Evolutionary conservation across 2,888 invertebrate species (phyloP), one percentile per base, ranked within the genome.

Genomic region (Ornithoptera priamus): DNA sequence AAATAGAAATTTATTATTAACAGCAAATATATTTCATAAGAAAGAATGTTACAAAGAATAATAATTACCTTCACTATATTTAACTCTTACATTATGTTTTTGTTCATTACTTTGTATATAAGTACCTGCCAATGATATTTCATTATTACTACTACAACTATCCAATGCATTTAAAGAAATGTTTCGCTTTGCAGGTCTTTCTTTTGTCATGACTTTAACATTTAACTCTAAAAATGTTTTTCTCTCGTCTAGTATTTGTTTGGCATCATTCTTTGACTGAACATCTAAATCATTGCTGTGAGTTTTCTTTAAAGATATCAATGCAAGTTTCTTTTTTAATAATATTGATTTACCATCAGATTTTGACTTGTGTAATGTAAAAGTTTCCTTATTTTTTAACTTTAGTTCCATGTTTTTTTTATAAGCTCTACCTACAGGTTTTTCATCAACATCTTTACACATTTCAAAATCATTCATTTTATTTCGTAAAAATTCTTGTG

Each of bases 361-460:
- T 58, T 63, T 63, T 12, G 15, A 60, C 56, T 10, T 46, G 30
- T 65, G 63, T 20, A 50, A 60, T 46, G 62, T 22, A 18, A 62
- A n/a, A 67, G 20, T 42, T 64, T 72, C 58, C 39, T 71, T 66
- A 1, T 39, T 62, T 22, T 18, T 70, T 7, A 62, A 73, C 59
- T 62, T 46, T 62, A 7, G 3, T 4, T 50, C n/a, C 15, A 18
- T 10, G 17, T 39, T 67, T 3, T 22, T 36, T 15, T 62, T 67
- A 59, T 57, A 66, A 0, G 75, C 88, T 69, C 86, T 77, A 0
- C 88, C 89, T 0, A 80, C 17, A 0, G 86, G 80, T 0, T 73
- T 73, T 22, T 87, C 85, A 17, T 88, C 84, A 6, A 82, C 20
- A 63, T 82, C 87, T 75, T 87, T 86, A 67, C 85, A 89, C 3